These are phyloP conservation scores for Tolypeutes matacus DNA, from an alignment of 2,797 vertebrate genomes.

Conservation along the genomic window DNA sequence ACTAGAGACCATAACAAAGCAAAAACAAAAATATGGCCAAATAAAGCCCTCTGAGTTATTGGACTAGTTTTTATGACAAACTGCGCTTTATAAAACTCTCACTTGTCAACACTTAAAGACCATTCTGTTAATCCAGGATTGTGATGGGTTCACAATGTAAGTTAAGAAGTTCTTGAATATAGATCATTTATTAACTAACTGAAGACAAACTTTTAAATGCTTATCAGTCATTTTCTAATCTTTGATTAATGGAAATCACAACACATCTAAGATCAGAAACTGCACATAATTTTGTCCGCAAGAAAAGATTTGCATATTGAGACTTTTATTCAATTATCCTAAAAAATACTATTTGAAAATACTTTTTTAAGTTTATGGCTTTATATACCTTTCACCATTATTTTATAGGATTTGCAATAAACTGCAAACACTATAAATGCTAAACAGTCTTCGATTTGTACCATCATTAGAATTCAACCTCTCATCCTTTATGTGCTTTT, in stretches of 20 bases:
- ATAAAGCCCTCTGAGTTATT: not conserved
- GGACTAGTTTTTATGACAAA: not conserved
- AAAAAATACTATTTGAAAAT: constrained; percentile 26
- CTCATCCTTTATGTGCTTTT: not conserved
- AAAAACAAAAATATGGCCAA: not conserved
- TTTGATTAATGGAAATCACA: constrained; percentile 50
- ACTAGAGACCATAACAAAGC: not conserved
- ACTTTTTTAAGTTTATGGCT: not conserved
- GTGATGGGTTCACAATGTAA: not conserved
- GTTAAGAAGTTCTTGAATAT: constrained; percentile 7
- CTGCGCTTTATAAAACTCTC: not conserved
- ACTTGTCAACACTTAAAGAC: not conserved
- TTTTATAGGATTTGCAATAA: constrained; percentile 39
- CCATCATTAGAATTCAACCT: not conserved
- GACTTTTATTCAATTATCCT: constrained; percentile 11
- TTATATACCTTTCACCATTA: not conserved
- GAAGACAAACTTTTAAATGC: constrained; percentile 11
- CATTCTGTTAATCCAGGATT: not conserved
- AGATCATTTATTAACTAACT: constrained; percentile 6
- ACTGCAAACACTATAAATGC: not conserved
- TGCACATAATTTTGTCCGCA: not conserved
- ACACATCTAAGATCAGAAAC: not conserved
- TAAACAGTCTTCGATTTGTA: not conserved
- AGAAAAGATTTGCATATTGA: not conserved
- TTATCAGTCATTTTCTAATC: not conserved